Conservation (phyloP, 37 sponge, comb jelly and placozoan species). For the Spongia lamella region DNA sequence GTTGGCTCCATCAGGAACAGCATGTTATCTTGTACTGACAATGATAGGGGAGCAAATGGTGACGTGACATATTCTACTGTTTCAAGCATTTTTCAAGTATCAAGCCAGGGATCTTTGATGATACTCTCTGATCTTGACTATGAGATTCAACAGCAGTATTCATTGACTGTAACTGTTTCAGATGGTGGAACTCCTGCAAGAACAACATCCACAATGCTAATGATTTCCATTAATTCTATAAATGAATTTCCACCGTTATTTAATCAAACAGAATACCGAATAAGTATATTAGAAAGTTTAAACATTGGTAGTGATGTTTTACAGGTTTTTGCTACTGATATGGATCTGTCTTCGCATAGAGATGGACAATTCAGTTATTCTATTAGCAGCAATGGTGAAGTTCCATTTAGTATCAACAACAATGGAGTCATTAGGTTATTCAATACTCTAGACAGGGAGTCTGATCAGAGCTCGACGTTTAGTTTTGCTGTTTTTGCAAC, state of each 20-base stretch:
- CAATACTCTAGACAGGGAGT: constrained; percentile 25
- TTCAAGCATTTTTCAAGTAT: not conserved
- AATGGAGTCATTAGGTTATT: constrained; percentile 34
- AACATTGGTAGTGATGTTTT: not conserved
- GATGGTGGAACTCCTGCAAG: constrained; percentile 4
- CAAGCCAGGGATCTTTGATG: not conserved
- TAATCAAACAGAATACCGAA: not conserved
- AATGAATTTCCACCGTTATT: constrained; percentile 44
- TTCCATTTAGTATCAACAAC: constrained; percentile 14
- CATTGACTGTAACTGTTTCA: not conserved
- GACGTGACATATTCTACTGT: constrained; percentile 1
- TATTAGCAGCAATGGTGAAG: not conserved
- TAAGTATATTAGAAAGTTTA: constrained; percentile 37
- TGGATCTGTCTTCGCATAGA: no score
- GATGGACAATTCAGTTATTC: no score
- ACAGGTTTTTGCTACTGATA: no score
- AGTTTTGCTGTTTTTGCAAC: constrained; percentile 31
- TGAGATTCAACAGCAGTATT: constrained; percentile 2
- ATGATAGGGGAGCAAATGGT: not conserved
- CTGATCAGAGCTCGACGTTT: constrained; percentile 11
- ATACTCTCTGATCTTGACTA: constrained; percentile 9
- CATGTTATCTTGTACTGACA: no score
- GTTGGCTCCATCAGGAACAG: no score
- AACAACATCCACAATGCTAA: not conserved
- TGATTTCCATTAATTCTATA: constrained; percentile 10